These are phyloP conservation scores for Drosophila sproati DNA, from an alignment of 1,140 invertebrate species.

Conservation along the genomic window DNA sequence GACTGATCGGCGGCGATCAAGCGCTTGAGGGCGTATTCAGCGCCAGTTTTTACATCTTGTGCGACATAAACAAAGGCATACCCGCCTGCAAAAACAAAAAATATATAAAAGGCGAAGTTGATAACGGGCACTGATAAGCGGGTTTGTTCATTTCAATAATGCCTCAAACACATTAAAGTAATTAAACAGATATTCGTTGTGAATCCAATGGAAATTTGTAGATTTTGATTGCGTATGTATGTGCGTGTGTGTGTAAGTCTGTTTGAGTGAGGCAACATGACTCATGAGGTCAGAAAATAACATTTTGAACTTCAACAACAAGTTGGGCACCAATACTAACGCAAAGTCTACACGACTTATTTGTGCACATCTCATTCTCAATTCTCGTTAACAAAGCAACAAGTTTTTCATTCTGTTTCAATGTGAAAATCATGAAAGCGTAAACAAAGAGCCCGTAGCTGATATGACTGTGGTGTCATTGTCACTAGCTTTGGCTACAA, in stretches of 20 bases:
- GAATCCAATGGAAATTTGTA: background rate
- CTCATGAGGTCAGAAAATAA: constrained; percentile 51
- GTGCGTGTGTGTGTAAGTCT: constrained; percentile 1
- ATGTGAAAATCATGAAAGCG: constrained; percentile 61
- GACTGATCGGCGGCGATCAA: constrained; percentile 92
- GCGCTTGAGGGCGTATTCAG: constrained; percentile 96
- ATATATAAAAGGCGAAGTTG: constrained; percentile 41
- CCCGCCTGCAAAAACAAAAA: constrained; percentile 89
- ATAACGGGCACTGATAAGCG: constrained; percentile 61
- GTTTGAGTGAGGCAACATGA: constrained; percentile 30
- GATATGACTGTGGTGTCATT: constrained; percentile 1
- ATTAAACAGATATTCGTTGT: constrained; percentile 43
- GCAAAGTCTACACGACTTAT: constrained; percentile 30
- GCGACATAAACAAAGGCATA: constrained; percentile 97
- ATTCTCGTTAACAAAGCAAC: constrained; percentile 47
- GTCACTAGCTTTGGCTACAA: background rate
- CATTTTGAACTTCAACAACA: constrained; percentile 32
- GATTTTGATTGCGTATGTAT: background rate
- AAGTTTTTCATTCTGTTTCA: constrained; percentile 48
- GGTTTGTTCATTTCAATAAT: constrained; percentile 27
- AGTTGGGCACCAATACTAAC: constrained; percentile 23
- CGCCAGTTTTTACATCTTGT: constrained; percentile 93
- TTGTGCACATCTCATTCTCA: constrained; percentile 20
- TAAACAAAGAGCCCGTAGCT: constrained; percentile 43
- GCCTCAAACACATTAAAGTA: constrained; percentile 34